Evolutionary conservation across 1,140 invertebrate species (phyloP).

Genomic region (Bombus balteatus): DNA sequence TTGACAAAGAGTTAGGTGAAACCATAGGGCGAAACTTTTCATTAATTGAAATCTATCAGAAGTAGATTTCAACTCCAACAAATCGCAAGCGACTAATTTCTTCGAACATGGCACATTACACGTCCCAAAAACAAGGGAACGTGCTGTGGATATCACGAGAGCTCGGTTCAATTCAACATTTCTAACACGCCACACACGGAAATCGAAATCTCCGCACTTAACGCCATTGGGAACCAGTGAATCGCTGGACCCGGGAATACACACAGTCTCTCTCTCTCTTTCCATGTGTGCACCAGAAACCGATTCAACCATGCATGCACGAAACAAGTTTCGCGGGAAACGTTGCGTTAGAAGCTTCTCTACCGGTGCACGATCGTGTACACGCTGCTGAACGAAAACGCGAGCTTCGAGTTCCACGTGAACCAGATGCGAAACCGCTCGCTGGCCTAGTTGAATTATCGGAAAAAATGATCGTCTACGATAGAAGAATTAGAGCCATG

Average conservation of each 20-base stretch:
- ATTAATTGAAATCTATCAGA: neutral
- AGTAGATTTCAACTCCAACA: neutral
- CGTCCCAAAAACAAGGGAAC: neutral
- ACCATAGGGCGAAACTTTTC: neutral
- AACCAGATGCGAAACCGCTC: neutral
- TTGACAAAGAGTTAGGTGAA: too few species aligned
- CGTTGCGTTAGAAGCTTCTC: conserved; percentile 28
- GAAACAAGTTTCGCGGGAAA: conserved; percentile 39
- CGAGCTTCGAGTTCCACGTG: neutral
- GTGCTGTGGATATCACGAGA: too few species aligned
- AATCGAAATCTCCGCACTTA: conserved; percentile 21
- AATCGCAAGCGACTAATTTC: neutral
- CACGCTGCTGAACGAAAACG: neutral
- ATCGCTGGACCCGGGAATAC: neutral
- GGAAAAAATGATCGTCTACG: conserved; percentile 14
- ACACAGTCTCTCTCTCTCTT: neutral
- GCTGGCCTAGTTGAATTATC: conserved; percentile 18
- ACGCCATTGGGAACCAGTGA: neutral
- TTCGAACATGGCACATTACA: neutral
- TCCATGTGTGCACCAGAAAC: conserved; percentile 10
- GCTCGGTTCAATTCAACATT: conserved; percentile 9
- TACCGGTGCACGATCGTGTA: neutral
- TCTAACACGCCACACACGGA: neutral
- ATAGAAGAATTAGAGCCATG: neutral
- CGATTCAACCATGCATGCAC: conserved; percentile 27